Conservation (phyloP, 2,113 vertebrate species). For the Perognathus longimembris region DNA sequence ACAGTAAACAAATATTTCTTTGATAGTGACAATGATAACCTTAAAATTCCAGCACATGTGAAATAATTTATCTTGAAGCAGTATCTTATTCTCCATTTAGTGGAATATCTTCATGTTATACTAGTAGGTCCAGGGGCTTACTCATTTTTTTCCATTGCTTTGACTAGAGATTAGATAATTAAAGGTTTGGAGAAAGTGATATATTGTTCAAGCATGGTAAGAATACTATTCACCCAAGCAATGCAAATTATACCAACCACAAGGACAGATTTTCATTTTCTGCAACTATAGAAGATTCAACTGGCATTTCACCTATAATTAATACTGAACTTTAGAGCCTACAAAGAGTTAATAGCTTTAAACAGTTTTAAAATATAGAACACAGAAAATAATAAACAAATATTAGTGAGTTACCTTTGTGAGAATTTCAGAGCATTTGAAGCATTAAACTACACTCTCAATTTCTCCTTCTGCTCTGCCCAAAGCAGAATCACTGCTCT, state of each 20-base stretch:
- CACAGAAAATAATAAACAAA: slow-evolving; percentile 16
- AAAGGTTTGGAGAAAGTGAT: slow-evolving; percentile 30
- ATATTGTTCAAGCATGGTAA: background rate
- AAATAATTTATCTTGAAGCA: slow-evolving; percentile 28
- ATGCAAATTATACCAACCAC: slow-evolving; percentile 3
- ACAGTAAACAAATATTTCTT: slow-evolving; percentile 20
- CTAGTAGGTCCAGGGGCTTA: background rate
- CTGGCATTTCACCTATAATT: slow-evolving; percentile 33
- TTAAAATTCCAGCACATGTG: background rate
- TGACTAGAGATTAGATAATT: slow-evolving; percentile 1
- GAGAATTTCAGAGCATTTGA: background rate
- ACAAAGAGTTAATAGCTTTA: background rate
- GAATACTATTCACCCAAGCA: background rate
- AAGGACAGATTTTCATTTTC: slow-evolving; percentile 4
- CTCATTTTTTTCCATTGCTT: slow-evolving; percentile 29
- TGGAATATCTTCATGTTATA: slow-evolving; percentile 20
- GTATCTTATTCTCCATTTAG: background rate
- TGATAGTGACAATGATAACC: background rate
- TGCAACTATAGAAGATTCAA: background rate
- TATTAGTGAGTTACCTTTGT: background rate
- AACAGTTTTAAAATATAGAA: slow-evolving; percentile 1
- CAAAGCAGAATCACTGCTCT: background rate
- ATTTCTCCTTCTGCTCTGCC: accelerated
- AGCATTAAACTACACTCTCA: background rate
- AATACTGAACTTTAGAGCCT: background rate